Evolutionary conservation across 2,888 invertebrate genomes (phyloP).

Genomic region (Tenodera sinensis): DNA sequence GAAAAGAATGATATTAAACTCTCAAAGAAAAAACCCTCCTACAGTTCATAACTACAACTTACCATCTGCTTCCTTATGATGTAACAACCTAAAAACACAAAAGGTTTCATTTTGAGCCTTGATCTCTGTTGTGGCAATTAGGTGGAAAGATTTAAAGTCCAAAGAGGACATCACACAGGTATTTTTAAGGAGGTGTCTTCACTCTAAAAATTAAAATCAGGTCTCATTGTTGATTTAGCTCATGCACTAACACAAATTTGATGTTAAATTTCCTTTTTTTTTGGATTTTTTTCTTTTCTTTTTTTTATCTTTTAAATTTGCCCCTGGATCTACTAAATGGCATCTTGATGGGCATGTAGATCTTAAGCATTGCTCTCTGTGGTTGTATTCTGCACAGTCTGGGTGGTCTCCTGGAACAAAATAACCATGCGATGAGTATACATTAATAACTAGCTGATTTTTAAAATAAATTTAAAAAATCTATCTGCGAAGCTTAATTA

Average conservation of each 20-base stretch:
- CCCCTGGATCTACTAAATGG: conserved; percentile 29
- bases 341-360: conserved; percentile 12
- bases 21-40: neutral
- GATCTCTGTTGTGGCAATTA: conserved; percentile 21
- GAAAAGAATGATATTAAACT: neutral
- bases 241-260: conserved; percentile 34
- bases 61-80: neutral
- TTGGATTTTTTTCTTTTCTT: neutral
- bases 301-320: conserved; percentile 9
- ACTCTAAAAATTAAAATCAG: conserved; percentile 30
- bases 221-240: conserved; percentile 30
- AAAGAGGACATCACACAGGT: conserved; percentile 16
- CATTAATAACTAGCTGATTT: too few relatives aligned
- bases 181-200: conserved; percentile 31
- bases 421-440: neutral
- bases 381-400: conserved; percentile 57
- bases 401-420: conserved; percentile 47
- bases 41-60: neutral
- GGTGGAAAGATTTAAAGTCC: conserved; percentile 14
- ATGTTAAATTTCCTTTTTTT: conserved; percentile 28
- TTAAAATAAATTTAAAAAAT: too few relatives aligned
- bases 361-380: conserved; percentile 59
- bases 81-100: neutral
- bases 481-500: too few relatives aligned
- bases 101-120: conserved; percentile 33